Evolutionary conservation across 92 coral and sea anemone genomes (phyloP), one percentile per base, ranked within the genome.

Genomic region (Epizoanthus scotinus): DNA sequence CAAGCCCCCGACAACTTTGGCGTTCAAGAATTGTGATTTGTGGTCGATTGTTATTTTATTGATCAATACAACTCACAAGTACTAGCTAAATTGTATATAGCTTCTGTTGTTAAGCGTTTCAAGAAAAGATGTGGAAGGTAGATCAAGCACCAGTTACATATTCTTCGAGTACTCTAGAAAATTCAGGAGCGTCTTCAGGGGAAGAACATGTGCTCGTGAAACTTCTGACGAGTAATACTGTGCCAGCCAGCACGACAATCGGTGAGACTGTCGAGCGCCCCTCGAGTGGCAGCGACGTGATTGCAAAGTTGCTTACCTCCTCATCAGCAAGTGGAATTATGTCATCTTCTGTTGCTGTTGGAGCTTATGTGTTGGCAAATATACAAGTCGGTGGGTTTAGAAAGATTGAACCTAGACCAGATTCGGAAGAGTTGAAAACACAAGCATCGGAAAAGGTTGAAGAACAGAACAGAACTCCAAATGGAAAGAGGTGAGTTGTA

Each of bases 401-500:
- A 31, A 95, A 95, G 82, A 95, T 95, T 52, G 98, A 95, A 71
- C 98, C 98, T 10, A 95, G 94, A 66, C 98, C 98, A 2, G 83
- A 78, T 24, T 44, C 77, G 27, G 89, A 89, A 47, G 75, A 82
- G 15, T 13, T 40, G 29, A 70, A 54, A 38, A 73, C 85, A 22
- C 80, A 58, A 31, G 80, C 58, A 86, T 55, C 56, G 66, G 73
- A 25, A 60, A 71, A 44, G 70, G 75, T 27, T 77, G 84, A 34
- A 87, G 70, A 67, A 40, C 49, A 29, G 83, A 81, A 61, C 61
- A 62, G 47, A 87, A 85, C 63, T 44, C 63, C 64, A n/a, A 29
- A 53, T 88, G 87, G 68, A 42, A 79, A 40, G 55, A 79, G 78
- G 73, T 74, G 60, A 49, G 85, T 55, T 17, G 63, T 58, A 14